A percentile compares a stretch with the other conserved stretches of the same genome.
phyloP scores from a whole-genome alignment of 2,113 vertebrate species.

The zebrafish (Danio rerio) region DNA sequence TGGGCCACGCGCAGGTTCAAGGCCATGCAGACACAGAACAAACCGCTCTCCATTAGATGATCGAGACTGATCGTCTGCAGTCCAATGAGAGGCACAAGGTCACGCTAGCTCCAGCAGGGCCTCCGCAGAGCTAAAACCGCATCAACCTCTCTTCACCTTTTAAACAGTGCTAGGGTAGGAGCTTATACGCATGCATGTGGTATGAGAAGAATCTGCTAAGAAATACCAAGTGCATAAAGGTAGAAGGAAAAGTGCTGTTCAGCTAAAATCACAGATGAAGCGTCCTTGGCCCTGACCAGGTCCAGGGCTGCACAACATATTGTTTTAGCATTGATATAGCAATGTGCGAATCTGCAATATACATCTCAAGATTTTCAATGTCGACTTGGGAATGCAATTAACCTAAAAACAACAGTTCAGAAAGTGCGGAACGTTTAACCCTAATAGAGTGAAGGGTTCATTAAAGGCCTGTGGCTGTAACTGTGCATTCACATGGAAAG shows the following conservation, averaged over 20 bases:
- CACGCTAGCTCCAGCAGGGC: background rate
- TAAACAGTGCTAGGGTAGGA: background rate
- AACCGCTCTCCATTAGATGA: conserved; percentile 14
- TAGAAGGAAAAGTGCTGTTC: background rate
- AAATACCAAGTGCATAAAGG: background rate
- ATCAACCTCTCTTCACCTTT: background rate
- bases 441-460: too few relatives aligned
- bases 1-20: conserved; percentile 28
- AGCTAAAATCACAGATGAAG: background rate
- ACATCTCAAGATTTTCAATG: too few relatives aligned
- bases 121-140: background rate
- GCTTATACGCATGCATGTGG: background rate
- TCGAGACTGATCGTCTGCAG: background rate
- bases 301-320: too few relatives aligned
- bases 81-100: background rate
- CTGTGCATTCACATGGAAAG: too few relatives aligned
- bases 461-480: too few relatives aligned
- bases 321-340: too few relatives aligned
- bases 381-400: too few relatives aligned
- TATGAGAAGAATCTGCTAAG: background rate
- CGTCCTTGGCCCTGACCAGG: background rate
- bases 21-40: conserved; percentile 25
- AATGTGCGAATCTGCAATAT: too few relatives aligned
- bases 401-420: too few relatives aligned
- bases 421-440: too few relatives aligned